These are phyloP conservation scores for Nudaria mundana DNA, from an alignment of 2,888 invertebrate species.

Conservation along the genomic window DNA sequence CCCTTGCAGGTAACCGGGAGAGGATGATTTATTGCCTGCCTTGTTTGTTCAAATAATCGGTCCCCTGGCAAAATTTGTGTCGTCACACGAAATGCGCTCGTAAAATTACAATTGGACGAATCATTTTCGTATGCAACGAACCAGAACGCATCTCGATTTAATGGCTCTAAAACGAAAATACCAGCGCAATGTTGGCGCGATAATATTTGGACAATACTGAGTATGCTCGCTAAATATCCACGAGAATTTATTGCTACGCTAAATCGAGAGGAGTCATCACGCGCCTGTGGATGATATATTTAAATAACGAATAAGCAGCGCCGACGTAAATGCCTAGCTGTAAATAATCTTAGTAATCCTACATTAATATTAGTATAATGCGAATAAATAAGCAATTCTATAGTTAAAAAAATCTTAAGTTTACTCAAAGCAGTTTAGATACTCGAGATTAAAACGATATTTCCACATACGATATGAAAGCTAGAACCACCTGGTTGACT, in stretches of 20 bases:
- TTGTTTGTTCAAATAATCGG: slow-evolving; percentile 80
- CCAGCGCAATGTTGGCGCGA: slow-evolving; percentile 52
- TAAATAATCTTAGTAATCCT: slow-evolving; percentile 22
- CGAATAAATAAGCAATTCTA: neutral
- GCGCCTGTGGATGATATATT: slow-evolving; percentile 33
- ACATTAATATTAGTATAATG: neutral
- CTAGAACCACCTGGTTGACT: slow-evolving; percentile 16
- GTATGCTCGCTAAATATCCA: slow-evolving; percentile 58
- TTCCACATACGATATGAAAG: slow-evolving; percentile 26
- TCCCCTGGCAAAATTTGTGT: slow-evolving; percentile 46
- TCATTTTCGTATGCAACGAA: slow-evolving; percentile 33
- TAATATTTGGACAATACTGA: slow-evolving; percentile 66
- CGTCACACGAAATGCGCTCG: slow-evolving; percentile 37
- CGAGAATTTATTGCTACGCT: slow-evolving; percentile 57
- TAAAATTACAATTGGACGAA: slow-evolving; percentile 31
- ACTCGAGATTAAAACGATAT: slow-evolving; percentile 26
- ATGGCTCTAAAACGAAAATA: slow-evolving; percentile 66
- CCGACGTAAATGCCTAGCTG: slow-evolving; percentile 22
- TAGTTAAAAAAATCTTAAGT: neutral
- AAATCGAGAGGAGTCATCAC: slow-evolving; percentile 47
- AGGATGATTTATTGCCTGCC: slow-evolving; percentile 75
- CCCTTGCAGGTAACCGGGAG: slow-evolving; percentile 73
- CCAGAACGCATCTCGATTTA: slow-evolving; percentile 57
- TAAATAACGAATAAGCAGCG: slow-evolving; percentile 18
- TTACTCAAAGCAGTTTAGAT: slow-evolving; percentile 5